Conservation (phyloP, 2,888 invertebrate genomes). For the Frankliniella intonsa region DNA sequence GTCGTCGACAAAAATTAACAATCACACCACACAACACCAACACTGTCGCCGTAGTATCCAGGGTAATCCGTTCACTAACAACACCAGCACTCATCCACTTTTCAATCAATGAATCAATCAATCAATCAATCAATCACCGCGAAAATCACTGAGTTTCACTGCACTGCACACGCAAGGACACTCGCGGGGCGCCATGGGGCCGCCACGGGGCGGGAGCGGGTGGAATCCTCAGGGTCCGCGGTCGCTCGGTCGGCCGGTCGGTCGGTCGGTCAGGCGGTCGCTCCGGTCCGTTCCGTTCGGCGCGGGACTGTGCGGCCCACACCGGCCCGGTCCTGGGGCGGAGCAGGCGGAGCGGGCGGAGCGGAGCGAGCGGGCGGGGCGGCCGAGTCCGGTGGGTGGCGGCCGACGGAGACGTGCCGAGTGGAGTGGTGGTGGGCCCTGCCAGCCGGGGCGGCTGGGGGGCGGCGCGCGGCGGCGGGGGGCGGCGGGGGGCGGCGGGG, state of each 20-base stretch:
- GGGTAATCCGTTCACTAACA: not conserved
- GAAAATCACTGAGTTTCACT: not conserved
- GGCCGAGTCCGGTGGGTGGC: not conserved
- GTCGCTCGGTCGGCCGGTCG: too few relatives aligned
- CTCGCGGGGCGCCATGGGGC: not conserved
- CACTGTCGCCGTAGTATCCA: not conserved
- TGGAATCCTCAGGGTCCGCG: not conserved
- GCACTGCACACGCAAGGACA: not conserved
- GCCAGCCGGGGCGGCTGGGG: not conserved
- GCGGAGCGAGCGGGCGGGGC: not conserved
- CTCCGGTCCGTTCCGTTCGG: too few relatives aligned
- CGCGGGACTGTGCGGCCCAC: too few relatives aligned
- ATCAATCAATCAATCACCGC: too few relatives aligned
- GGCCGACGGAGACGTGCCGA: not conserved
- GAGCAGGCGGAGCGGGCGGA: not conserved
- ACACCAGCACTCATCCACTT: too few relatives aligned
- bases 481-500: not conserved
- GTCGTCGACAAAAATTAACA: too few relatives aligned
- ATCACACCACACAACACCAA: too few relatives aligned
- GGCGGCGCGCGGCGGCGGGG: not conserved
- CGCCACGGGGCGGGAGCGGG: not conserved
- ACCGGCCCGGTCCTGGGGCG: not conserved
- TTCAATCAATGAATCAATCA: too few relatives aligned
- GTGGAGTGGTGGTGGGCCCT: not conserved
- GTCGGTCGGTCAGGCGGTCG: too few relatives aligned